Base-by-base conservation (phyloP, 2,888 invertebrate species). In the Trichogramma dendrolimi region DNA sequence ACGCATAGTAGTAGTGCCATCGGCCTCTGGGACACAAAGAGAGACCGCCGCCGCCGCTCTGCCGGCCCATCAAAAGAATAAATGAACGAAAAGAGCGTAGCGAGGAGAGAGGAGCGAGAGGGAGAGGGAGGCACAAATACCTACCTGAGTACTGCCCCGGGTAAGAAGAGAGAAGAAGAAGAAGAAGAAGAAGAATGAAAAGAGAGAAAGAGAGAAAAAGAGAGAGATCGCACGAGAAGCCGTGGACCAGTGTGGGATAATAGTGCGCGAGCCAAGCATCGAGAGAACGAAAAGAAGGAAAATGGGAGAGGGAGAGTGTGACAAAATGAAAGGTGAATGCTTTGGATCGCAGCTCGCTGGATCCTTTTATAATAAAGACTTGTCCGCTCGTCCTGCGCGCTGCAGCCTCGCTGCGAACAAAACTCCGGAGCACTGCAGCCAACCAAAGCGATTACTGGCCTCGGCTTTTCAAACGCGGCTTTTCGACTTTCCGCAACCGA, bases 1-100 rank as follows among this genome's bases (percentile, higher is more conserved):
- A 27, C 27, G 27, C 27, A 27, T 27, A 27, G 2, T 27, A 27
- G 27, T 27, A 27, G 61, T 60, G 68, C 63, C 64, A 55, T 57
- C 67, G 50, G 68, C 64, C 66, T 65, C 66, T 61, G 66, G 68
- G 67, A 68, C 70, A 27, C 27, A 70, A 68, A 70, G 68, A 67
- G 64, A 61, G 64, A 64, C 68, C 67, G 68, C 61, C 27, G 27
- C 27, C 27, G 27, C 27, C 27, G 27, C 27, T 27, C 3, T 27
- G 27, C 27, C 27, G 27, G 27, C 67, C 66, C 64, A 69, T 68
- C 68, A 65, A 60, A 67, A 66, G 69, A 68, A 69, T 67, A 67
- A 69, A 66, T 58, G 63, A 67, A 62, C 50, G 63, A 64, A 67
- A 68, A 65, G 55, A 59, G 55, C 8, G 40, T 43, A 38, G 49